A percentile compares a stretch with the other conserved stretches of the same genome.
Conservation (phyloP, 2,113 vertebrate genomes). For the Solenodon paradoxus region DNA sequence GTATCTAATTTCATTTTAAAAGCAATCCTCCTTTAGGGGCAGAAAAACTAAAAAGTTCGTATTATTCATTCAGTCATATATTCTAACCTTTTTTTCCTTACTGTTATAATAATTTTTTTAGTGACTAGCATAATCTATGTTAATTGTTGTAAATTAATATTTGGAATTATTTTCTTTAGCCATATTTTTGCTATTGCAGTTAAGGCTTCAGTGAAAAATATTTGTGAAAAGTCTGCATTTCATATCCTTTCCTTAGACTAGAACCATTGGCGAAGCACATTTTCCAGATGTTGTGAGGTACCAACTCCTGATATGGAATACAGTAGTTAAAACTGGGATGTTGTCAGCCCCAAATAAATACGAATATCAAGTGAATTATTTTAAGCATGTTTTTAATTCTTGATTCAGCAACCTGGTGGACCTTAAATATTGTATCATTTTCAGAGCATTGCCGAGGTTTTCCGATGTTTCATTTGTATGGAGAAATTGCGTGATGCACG, state of each 20-base stretch:
- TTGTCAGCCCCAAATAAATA: background rate
- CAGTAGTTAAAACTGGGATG: background rate
- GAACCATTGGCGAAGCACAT: background rate
- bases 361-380: slow-evolving; percentile 9
- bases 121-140: background rate
- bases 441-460: slow-evolving; percentile 97
- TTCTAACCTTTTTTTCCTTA: background rate
- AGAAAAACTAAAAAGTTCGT: background rate
- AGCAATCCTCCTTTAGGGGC: background rate
- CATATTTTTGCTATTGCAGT: slow-evolving; percentile 27
- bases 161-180: background rate
- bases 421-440: slow-evolving; percentile 20
- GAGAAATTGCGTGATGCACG: slow-evolving; percentile 97
- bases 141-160: slow-evolving; percentile 8
- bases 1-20: background rate
- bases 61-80: background rate
- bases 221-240: slow-evolving; percentile 27
- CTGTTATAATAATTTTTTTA: background rate
- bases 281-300: background rate
- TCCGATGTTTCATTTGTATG: slow-evolving; percentile 99
- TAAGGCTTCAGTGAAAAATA: background rate
- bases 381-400: background rate
- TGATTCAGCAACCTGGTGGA: background rate
- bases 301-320: background rate
- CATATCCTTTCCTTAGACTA: background rate